These are phyloP conservation scores for Crotalus horridus DNA, from an alignment of 2,113 vertebrate species.

Conservation along the genomic window DNA sequence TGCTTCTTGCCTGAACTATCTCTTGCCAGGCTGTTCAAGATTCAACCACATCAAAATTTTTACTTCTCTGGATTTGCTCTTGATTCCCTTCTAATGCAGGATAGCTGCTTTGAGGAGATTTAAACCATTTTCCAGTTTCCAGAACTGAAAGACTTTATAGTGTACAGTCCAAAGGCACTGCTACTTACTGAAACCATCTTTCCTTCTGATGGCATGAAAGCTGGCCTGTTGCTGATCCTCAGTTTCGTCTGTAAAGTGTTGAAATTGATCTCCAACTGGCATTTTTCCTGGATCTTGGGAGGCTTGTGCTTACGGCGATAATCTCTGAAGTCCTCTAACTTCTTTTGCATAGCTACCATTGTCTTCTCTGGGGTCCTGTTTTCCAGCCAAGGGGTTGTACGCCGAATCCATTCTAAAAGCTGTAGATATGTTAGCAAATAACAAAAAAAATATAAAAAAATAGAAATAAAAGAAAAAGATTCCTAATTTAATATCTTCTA, in stretches of 20 bases:
- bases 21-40: neutral
- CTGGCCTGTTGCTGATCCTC: slow-evolving; percentile 93
- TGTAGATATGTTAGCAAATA: slow-evolving; percentile 27
- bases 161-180: neutral
- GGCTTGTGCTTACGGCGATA: slow-evolving; percentile 97
- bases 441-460: neutral
- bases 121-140: neutral
- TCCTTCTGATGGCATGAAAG: slow-evolving; percentile 98
- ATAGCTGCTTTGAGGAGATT: slow-evolving; percentile 7
- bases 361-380: slow-evolving; percentile 92
- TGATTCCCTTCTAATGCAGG: neutral
- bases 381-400: slow-evolving; percentile 97
- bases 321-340: slow-evolving; percentile 96
- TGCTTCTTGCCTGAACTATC: neutral
- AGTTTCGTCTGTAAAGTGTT: slow-evolving; percentile 98
- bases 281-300: slow-evolving; percentile 97
- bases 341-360: slow-evolving; percentile 93
- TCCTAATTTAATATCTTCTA: neutral
- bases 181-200: slow-evolving; percentile 96
- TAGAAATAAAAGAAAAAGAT: rapidly evolving
- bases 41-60: neutral
- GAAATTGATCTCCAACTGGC: slow-evolving; percentile 98
- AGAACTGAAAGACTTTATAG: neutral
- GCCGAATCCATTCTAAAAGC: slow-evolving; percentile 95
- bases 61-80: neutral